Evolutionary conservation across 2,888 invertebrate species (phyloP), one percentile per base, ranked within the genome.

Genomic region (Acanthacorydalis orientalis): DNA sequence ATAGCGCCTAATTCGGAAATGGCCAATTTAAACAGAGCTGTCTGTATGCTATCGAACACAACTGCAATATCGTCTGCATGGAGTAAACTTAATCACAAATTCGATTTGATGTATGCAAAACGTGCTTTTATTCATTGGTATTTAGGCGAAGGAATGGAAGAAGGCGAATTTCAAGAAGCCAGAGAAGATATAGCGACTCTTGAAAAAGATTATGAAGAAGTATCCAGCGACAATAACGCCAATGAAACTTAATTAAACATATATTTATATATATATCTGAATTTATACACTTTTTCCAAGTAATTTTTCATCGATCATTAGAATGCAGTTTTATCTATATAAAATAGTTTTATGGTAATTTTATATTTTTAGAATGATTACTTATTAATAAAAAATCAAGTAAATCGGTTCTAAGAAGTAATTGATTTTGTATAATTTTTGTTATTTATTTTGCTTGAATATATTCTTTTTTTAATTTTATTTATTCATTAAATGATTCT

Each of bases 91-190:
- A 84, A 91, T 68, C 83, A 83, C 68, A 96, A 95, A 68, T 92
- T 93, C 64, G 93, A 95, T 68, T 74, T 93, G 59, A 90, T 92
- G 89, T 92, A 83, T 68, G 80, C 84, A 53, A 91, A 91, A 69
- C 72, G 87, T 51, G 95, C 95, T 44, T 96, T 96, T 61, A 89
- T 95, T 52, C 93, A 95, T 65, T 95, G 95, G 95, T 89, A 72
- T 61, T 77, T 74, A 31, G 72, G 73, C 8, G 64, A 85, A 63
- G 86, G 85, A 48, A 85, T 85, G 84, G 83, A 83, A 59, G 83
- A 83, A 62, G 85, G 84, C 0, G 87, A 87, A 64, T 86, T 87
- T 65, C 74, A 78, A 7, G 85, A 87, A 62, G 86, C 86, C 16
- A 72, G 85, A 31, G 85, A 86, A 60, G 83, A 86, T 65, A 68